Percentiles rank a stretch among this genome's conserved stretches.
phyloP scores from a whole-genome alignment of 2,888 invertebrate genomes.

The Phyllotreta striolata region DNA sequence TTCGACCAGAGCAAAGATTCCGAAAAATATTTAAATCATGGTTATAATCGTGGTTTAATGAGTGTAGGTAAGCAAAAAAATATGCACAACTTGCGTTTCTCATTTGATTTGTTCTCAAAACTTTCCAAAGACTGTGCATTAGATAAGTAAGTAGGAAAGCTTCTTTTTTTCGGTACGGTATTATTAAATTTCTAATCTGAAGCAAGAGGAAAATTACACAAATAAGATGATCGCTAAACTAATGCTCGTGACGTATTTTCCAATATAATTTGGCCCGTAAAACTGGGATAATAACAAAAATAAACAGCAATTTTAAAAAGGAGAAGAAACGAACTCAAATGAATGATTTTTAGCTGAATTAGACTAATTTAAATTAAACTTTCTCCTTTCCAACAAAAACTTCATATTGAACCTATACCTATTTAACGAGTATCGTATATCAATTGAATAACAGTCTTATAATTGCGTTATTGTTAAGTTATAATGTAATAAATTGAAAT shows the following conservation, averaged over 20 bases:
- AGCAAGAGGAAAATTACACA: constrained; percentile 11
- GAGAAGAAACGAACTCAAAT: neutral
- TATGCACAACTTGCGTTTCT: no score
- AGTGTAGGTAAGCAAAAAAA: no score
- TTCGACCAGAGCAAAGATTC: no score
- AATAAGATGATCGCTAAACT: constrained; percentile 10
- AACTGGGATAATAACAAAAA: neutral
- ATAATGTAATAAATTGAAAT: neutral
- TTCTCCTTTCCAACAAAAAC: neutral
- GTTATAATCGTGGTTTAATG: no score
- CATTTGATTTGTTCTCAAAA: no score
- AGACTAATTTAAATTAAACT: neutral
- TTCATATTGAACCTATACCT: no score
- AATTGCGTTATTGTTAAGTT: no score
- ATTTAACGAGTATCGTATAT: no score
- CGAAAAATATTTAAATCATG: no score
- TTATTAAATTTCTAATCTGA: constrained; percentile 18
- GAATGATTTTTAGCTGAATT: no score
- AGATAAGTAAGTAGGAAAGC: constrained; percentile 11
- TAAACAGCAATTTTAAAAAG: constrained; percentile 1
- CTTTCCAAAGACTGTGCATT: neutral
- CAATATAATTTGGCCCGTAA: constrained; percentile 2
- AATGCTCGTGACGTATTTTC: constrained; percentile 15
- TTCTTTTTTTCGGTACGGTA: constrained; percentile 8
- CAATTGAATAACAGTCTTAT: no score